phyloP scores from a whole-genome alignment of 1,140 invertebrate species.

The Megathymus violae region DNA sequence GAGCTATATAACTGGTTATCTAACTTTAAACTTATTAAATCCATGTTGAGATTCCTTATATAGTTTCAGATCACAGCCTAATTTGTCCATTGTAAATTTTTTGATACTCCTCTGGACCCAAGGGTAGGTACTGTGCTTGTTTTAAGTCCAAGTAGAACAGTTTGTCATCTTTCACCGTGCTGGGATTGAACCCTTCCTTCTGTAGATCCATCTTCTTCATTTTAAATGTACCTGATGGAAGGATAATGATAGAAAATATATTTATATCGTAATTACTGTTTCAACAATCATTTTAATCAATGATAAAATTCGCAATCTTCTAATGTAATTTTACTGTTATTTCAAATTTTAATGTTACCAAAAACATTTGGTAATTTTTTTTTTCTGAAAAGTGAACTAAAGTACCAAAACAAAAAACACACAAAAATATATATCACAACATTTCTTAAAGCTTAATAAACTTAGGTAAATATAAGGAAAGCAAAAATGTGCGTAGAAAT shows the following conservation, averaged over 20 bases:
- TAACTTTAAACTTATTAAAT: slow-evolving; percentile 2
- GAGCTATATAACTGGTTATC: not conserved
- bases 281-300: no score
- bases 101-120: slow-evolving; percentile 87
- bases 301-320: no score
- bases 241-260: not conserved
- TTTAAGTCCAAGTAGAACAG: slow-evolving; percentile 88
- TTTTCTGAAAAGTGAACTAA: no score
- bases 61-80: slow-evolving; percentile 82
- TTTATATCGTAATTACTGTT: no score
- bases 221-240: slow-evolving; percentile 92
- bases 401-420: no score
- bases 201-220: slow-evolving; percentile 96
- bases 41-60: slow-evolving; percentile 5
- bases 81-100: slow-evolving; percentile 86
- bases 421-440: no score
- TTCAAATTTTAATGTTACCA: no score
- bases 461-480: no score
- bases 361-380: no score
- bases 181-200: slow-evolving; percentile 94
- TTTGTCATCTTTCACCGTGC: slow-evolving; percentile 87
- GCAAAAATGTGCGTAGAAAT: no score
- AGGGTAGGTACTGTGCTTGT: slow-evolving; percentile 84
- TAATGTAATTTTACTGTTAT: no score
- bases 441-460: no score